A percentile compares a stretch with the other conserved stretches of the same genome.
These are phyloP conservation scores for Bimastos eiseni DNA, from an alignment of 2,888 invertebrate species.

Conservation along the genomic window DNA sequence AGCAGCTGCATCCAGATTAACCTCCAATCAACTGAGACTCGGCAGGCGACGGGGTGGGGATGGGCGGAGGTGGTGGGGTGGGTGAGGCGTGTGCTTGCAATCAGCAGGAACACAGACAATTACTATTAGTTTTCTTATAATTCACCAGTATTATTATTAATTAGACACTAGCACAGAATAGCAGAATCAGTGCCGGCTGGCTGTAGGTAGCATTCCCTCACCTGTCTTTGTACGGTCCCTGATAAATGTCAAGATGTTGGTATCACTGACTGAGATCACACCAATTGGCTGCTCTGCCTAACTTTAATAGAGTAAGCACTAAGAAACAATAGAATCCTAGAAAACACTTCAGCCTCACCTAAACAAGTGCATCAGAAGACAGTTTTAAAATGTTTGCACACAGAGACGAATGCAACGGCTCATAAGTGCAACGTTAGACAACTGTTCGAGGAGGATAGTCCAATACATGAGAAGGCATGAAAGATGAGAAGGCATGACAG, in stretches of 20 bases:
- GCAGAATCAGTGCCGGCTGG: not conserved
- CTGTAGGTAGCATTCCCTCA: not conserved
- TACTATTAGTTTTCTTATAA: not conserved
- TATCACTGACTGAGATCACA: not conserved
- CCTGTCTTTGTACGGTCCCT: not conserved
- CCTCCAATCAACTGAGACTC: not conserved
- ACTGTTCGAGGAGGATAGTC: too few relatives aligned
- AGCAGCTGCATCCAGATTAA: not conserved
- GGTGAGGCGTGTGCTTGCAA: not conserved
- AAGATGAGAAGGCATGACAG: too few relatives aligned
- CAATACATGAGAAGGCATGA: too few relatives aligned
- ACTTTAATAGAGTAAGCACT: not conserved
- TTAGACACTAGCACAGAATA: constrained; percentile 13
- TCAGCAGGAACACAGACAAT: not conserved
- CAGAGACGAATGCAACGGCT: too few relatives aligned
- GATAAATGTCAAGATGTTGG: not conserved
- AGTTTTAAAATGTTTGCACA: too few relatives aligned
- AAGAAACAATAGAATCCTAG: not conserved
- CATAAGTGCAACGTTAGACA: too few relatives aligned
- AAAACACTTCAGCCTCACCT: not conserved
- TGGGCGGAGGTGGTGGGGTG: too few relatives aligned
- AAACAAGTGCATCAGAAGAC: not conserved
- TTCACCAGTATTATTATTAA: not conserved
- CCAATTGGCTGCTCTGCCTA: not conserved
- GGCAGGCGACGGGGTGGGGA: too few relatives aligned